phyloP scores from a whole-genome alignment of 2,113 vertebrate species.

The Sinocyclocheilus grahami region DNA sequence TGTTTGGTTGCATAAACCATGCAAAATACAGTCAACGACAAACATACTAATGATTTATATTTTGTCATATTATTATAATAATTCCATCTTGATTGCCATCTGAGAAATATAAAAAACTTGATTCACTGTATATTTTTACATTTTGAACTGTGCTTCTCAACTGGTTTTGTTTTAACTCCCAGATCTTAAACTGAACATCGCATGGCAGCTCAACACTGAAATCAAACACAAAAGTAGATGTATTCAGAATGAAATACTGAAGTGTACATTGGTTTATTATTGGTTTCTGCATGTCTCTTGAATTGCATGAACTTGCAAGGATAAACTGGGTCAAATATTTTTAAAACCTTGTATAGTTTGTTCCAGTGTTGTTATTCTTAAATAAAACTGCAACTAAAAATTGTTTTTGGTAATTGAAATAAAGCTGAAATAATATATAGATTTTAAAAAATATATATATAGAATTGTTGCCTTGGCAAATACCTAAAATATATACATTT shows the following conservation, averaged over 20 bases:
- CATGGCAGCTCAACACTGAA: not conserved
- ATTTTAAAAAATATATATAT: not conserved
- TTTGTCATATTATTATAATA: not conserved
- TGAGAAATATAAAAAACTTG: not conserved
- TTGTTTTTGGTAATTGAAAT: not conserved
- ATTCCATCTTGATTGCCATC: not conserved
- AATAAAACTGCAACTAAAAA: not conserved
- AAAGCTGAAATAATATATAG: not conserved
- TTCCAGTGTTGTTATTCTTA: not conserved
- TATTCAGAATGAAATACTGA: not conserved
- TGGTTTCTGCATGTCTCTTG: not conserved
- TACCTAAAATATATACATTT: not conserved
- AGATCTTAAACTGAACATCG: not conserved
- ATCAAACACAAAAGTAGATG: not conserved
- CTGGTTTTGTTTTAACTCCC: too few relatives aligned
- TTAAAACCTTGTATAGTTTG: not conserved
- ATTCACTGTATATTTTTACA: not conserved
- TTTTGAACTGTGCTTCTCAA: too few relatives aligned
- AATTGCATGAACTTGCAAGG: not conserved
- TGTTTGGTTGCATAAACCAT: not conserved
- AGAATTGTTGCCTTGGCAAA: too few relatives aligned
- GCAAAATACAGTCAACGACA: not conserved
- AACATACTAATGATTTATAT: slow-evolving; percentile 19
- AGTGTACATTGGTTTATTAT: not conserved
- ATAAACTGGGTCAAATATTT: not conserved